Base-by-base conservation (phyloP, 2,888 invertebrate genomes). In the Cataglyphis albicans region DNA sequence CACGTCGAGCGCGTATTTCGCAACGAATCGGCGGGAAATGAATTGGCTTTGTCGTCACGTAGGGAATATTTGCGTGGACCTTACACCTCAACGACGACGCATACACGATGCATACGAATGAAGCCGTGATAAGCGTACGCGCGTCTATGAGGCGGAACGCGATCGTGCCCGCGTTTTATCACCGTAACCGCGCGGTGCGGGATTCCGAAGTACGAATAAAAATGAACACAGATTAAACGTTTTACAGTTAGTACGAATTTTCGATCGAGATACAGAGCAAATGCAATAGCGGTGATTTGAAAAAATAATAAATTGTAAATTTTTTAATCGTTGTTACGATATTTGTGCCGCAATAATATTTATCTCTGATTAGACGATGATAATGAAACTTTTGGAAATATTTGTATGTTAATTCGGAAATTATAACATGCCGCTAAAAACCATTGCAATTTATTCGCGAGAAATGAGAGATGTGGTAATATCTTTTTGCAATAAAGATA, bases 31-130 rank as follows among this genome's bases (percentile, higher is more conserved):
- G 75, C 86, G 84, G 59, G 73, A 90, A 88, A 90, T 88, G 87
- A 89, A 89, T 90, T 90, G 89, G 89, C 89, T 89, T 90, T 82
- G 87, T 86, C 89, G 89, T 89, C 90, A 90, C 90, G 90, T 90
- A 90, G 84, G 68, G 88, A 90, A 89, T 88, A 89, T 91, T 89
- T 88, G 90, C 85, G 87, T 85, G 90, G 86, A 88, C 86, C 87
- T 90, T 89, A 86, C 87, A 86, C 87, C 86, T 90, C 84, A 84
- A 32, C 80, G 85, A 32, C 80, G 65, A 63, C 74, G 88, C 61
- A 82, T 82, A 82, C 84, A 73, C 84, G 87, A 76, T 84, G 90
- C 86, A 90, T 90, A 88, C 88, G 68, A 86, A 90, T 85, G 85
- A 86, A 86, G 67, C 64, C 10, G 38, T 67, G 85, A 83, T 89